A percentile compares a stretch with the other conserved stretches of the same genome.
phyloP scores from a whole-genome alignment of 2,797 vertebrate species.

The Poeciliopsis infans region DNA sequence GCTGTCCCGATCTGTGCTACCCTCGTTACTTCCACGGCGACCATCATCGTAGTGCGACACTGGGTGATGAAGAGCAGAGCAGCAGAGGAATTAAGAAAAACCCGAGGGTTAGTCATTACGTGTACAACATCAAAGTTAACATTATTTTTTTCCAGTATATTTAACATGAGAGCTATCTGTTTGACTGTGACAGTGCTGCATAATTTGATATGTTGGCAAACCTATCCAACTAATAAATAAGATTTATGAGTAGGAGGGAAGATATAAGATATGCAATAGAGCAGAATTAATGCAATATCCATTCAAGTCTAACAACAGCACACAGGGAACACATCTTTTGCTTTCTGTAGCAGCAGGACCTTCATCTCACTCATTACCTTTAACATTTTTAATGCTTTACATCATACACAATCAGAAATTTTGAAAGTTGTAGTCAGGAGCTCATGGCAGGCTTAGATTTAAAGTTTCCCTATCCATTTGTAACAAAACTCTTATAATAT shows the following conservation, averaged over 20 bases:
- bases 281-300: background rate
- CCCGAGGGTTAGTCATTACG: background rate
- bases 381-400: background rate
- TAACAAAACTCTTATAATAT: background rate
- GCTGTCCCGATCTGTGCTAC: conserved; percentile 81
- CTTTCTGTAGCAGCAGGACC: background rate
- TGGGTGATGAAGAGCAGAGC: conserved; percentile 46
- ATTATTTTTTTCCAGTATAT: background rate
- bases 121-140: background rate
- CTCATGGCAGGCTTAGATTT: background rate
- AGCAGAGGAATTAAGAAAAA: background rate
- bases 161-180: background rate
- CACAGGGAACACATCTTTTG: background rate
- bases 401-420: background rate
- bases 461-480: background rate
- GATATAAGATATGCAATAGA: background rate
- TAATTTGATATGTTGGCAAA: background rate
- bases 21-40: conserved; percentile 78
- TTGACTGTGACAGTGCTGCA: background rate
- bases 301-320: background rate
- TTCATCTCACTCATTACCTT: background rate
- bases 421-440: background rate
- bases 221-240: background rate
- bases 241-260: background rate
- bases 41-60: conserved; percentile 84